Percentiles rank a stretch among this genome's conserved stretches.
Evolutionary conservation across 30 jellyfish, hydroid and myxozoan species (phyloP).

Genomic region (Sanderia malayensis): DNA sequence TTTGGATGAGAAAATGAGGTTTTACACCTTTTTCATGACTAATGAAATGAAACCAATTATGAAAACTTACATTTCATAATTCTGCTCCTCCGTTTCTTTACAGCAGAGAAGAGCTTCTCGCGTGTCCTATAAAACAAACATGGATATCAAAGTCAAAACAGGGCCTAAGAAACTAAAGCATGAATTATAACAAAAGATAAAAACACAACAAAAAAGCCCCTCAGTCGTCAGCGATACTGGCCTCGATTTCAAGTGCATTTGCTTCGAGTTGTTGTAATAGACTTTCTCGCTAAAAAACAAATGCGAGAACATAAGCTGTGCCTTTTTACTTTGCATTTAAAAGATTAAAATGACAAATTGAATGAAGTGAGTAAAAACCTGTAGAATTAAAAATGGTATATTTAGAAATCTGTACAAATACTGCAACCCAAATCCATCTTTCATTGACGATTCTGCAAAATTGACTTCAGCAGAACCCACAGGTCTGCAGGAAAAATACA

Average conservation of each 20-base stretch:
- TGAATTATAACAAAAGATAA: too few species aligned
- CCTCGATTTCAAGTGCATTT: conserved; percentile 89
- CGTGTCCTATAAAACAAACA: conserved; percentile 62
- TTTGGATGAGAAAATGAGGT: too few species aligned
- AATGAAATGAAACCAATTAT: too few species aligned
- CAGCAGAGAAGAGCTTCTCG: conserved; percentile 59
- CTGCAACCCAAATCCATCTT: conserved; percentile 82
- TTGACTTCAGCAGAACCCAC: conserved; percentile 95
- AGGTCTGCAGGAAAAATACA: conserved; percentile 71
- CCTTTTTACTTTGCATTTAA: too few species aligned
- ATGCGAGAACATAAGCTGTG: too few species aligned
- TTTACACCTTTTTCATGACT: too few species aligned
- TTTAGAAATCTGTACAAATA: conserved; percentile 75
- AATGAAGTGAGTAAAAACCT: conserved; percentile 30
- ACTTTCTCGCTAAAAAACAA: conserved; percentile 48
- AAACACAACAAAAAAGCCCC: too few species aligned
- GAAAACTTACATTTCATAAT: conserved; percentile 76
- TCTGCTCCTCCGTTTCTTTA: conserved; percentile 67
- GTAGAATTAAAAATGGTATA: conserved; percentile 86
- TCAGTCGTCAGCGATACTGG: too few species aligned
- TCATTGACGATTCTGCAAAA: conserved; percentile 76
- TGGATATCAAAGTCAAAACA: too few species aligned
- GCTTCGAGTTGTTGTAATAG: conserved; percentile 88
- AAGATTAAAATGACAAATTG: not conserved
- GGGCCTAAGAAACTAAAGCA: too few species aligned